phyloP scores from a whole-genome alignment of 2,888 invertebrate genomes.

The Sinopyrophorus schimmeli region DNA sequence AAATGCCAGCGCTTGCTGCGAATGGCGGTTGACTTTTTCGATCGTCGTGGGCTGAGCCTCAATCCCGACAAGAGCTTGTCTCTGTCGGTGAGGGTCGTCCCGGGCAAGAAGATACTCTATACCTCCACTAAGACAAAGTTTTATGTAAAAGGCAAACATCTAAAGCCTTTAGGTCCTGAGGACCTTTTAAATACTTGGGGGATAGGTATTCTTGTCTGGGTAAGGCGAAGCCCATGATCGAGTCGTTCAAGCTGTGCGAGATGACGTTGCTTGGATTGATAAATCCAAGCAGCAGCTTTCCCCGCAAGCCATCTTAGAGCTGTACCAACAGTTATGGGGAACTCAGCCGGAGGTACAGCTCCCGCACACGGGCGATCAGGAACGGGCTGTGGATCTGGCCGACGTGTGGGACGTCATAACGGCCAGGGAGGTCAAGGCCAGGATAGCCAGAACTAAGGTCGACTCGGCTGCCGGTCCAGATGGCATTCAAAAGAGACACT shows the following conservation, averaged over 20 bases:
- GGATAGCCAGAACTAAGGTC: conserved; percentile 31
- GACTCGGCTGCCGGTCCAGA: conserved; percentile 39
- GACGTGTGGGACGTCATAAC: conserved; percentile 22
- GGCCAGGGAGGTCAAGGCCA: conserved; percentile 23
- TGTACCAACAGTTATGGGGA: conserved; percentile 42
- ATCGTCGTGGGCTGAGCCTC: neutral
- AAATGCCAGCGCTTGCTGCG: neutral
- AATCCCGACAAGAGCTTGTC: conserved; percentile 1
- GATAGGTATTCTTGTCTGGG: neutral
- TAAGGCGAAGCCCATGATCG: neutral
- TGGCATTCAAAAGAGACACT: conserved; percentile 32
- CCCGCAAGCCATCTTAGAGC: conserved; percentile 26
- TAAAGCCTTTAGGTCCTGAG: neutral
- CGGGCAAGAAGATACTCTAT: conserved; percentile 3
- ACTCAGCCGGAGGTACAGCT: conserved; percentile 31
- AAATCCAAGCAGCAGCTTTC: too few species aligned
- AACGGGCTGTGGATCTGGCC: neutral
- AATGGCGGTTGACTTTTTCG: neutral
- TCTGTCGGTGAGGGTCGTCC: neutral
- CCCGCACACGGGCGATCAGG: conserved; percentile 15
- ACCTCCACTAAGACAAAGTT: neutral
- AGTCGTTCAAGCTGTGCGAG: neutral
- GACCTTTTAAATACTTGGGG: neutral
- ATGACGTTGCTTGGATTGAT: too few species aligned
- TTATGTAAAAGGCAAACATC: neutral